Evolutionary conservation across 2,888 invertebrate species (phyloP), one percentile per base, ranked within the genome.

Genomic region (Agrotis clavis): DNA sequence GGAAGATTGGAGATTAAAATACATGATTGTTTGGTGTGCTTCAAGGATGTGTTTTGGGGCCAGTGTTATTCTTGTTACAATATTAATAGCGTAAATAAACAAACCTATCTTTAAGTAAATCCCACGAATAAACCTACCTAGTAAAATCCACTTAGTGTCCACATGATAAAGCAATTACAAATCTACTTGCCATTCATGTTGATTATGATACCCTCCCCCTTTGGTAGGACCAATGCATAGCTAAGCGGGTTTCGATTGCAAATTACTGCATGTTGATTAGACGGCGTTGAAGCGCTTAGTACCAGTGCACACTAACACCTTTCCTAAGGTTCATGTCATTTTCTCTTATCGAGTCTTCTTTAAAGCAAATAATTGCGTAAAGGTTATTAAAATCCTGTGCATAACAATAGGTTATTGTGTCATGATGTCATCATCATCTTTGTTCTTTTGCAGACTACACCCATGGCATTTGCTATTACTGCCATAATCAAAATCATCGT

Each of bases 141-240:
- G 13, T 16, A 35, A 11, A 7, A 25, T 51, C 25, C n/a, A 71
- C 61, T 61, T 51, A 45, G 14, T 35, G 47, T 35, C 45, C 45
- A 74, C 51, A 61, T 62, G 62, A 25, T 75, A 75, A 50, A 13
- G 11, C 67, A 79, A 74, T 77, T 77, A 77, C 67, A 62, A 67
- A 54, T 59, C 67, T 50, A 75, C 35, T 63, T 75, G n/a, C 19
- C 41, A 74, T 74, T 66, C 66, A 81, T 75, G 62, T 59, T 75
- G 62, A 75, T 80, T 59, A 62, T 62, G 61, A 64, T 67, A 62
- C 25, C 53, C 48, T 41, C 56, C 61, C 62, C 47, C 71, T 56
- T 53, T 25, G 45, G 30, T 30, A 62, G 48, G 64, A 47, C 48
- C 77, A 77, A 77, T 82, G 81, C 82, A 78, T 81, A 82, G 71